phyloP scores from a whole-genome alignment of 2,888 invertebrate species.

The Silvanus unidentatus region DNA sequence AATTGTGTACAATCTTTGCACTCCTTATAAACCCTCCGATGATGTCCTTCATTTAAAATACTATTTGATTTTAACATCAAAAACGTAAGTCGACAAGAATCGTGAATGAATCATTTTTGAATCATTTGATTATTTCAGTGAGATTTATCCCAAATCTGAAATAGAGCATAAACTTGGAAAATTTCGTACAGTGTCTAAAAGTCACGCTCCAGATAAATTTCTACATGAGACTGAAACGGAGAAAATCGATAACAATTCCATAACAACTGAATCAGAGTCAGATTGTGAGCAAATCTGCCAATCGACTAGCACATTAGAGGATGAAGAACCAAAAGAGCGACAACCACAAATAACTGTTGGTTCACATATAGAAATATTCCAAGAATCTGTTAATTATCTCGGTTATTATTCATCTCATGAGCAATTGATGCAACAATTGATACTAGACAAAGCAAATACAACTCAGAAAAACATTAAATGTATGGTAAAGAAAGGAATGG shows the following conservation, averaged over 20 bases:
- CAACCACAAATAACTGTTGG: slow-evolving; percentile 17
- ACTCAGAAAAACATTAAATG: slow-evolving; percentile 53
- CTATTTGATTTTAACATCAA: slow-evolving; percentile 57
- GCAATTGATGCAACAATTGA: slow-evolving; percentile 58
- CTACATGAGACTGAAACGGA: slow-evolving; percentile 20
- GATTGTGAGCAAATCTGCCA: slow-evolving; percentile 21
- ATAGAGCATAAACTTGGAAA: slow-evolving; percentile 56
- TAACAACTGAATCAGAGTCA: slow-evolving; percentile 24
- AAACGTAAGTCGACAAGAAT: slow-evolving; percentile 39
- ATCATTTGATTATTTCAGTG: slow-evolving; percentile 39
- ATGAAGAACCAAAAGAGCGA: slow-evolving; percentile 15
- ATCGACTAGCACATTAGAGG: slow-evolving; percentile 16
- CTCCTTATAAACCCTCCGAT: slow-evolving; percentile 36
- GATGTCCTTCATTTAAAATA: slow-evolving; percentile 51
- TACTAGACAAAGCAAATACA: slow-evolving; percentile 52
- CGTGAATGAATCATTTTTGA: slow-evolving; percentile 3
- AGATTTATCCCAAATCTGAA: slow-evolving; percentile 57
- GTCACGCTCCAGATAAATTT: slow-evolving; percentile 26
- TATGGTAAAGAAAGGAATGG: slow-evolving; percentile 58
- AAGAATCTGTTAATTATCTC: slow-evolving; percentile 62
- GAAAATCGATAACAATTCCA: slow-evolving; percentile 19
- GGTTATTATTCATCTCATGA: slow-evolving; percentile 66
- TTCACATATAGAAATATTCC: slow-evolving; percentile 45
- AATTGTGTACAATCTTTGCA: slow-evolving; percentile 56
- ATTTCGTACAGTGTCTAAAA: slow-evolving; percentile 53